Evolutionary conservation across 2,797 vertebrate species (phyloP), one percentile per base, ranked within the genome.

Genomic region (Urophycis tenuis): DNA sequence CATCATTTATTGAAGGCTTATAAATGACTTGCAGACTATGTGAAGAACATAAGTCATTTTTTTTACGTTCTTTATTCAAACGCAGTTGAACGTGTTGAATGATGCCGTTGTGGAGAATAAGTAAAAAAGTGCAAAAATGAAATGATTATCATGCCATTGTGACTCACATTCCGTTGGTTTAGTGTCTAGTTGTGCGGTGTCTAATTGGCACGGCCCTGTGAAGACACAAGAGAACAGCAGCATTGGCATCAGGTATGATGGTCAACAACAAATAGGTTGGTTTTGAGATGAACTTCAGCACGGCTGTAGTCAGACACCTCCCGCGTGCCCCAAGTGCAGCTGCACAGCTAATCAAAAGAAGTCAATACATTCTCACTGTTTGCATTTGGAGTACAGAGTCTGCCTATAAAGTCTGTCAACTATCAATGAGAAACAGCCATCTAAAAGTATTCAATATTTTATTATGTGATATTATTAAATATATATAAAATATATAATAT

Each of bases 141-240:
- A 17, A 10, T 34, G 35, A 29, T 67, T 2, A 35, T 41, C 5
- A 39, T n/a, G n/a, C 15, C 29, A 6, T 32, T 32, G 69, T 17
- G 14, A 80, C 90, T 89, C 88, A 92, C 91, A 67, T 82, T 91
- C 90, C 79, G 72, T 31, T 41, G 83, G 84, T 87, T 91, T 92
- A 45, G 87, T 77, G 14, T 91, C 90, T 77, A 87, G 74, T 71
- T 87, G 88, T 7, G 81, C 87, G 25, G 89, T 77, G 10, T 92
- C 91, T 69, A 86, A 67, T 41, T 89, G 88, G 77, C 78, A 87
- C 75, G 87, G 89, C 0, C 86, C 91, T 92, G 84, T 81, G 14
- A 7, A 67, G 60, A 60, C 1, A 67, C 11, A 3, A 0, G 34
- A 64, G 11, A 29, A 82, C 5, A 14, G 69, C 2, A 85, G 70